Conservation (phyloP, 1,140 invertebrate genomes). For the Drosophila bifasciata region DNA sequence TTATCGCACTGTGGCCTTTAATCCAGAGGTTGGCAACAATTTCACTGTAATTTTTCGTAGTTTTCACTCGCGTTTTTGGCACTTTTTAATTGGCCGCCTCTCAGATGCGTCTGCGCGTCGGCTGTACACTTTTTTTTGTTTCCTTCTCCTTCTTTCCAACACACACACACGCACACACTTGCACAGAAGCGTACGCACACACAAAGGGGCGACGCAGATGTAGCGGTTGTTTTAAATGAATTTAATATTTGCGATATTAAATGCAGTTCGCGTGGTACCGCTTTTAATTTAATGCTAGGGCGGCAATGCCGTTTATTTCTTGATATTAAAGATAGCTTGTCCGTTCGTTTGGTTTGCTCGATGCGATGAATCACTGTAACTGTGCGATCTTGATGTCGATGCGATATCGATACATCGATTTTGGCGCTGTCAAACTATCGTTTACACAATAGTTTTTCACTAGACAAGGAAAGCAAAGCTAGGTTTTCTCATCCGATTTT, state of each 20-base stretch:
- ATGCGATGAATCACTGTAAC: no score
- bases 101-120: slow-evolving; percentile 78
- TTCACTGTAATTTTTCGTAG: slow-evolving; percentile 5
- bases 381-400: no score
- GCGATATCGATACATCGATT: no score
- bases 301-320: slow-evolving; percentile 46
- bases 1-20: slow-evolving; percentile 31
- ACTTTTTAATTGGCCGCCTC: slow-evolving; percentile 63
- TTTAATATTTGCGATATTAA: no score
- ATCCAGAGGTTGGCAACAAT: slow-evolving; percentile 30
- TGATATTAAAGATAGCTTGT: slow-evolving; percentile 33
- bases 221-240: slow-evolving; percentile 9
- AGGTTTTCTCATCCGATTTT: no score
- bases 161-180: slow-evolving; percentile 48
- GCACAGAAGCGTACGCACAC: slow-evolving; percentile 4
- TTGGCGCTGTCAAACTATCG: no score
- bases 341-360: slow-evolving; percentile 11
- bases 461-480: no score
- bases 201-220: slow-evolving; percentile 29
- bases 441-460: no score
- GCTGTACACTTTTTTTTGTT: slow-evolving; percentile 74
- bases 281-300: slow-evolving; percentile 28
- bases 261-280: slow-evolving; percentile 22
- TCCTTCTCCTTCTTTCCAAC: slow-evolving; percentile 58
- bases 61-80: slow-evolving; percentile 44